Evolutionary conservation across 1,140 invertebrate genomes (phyloP).

Genomic region (Drosophila persimilis): DNA sequence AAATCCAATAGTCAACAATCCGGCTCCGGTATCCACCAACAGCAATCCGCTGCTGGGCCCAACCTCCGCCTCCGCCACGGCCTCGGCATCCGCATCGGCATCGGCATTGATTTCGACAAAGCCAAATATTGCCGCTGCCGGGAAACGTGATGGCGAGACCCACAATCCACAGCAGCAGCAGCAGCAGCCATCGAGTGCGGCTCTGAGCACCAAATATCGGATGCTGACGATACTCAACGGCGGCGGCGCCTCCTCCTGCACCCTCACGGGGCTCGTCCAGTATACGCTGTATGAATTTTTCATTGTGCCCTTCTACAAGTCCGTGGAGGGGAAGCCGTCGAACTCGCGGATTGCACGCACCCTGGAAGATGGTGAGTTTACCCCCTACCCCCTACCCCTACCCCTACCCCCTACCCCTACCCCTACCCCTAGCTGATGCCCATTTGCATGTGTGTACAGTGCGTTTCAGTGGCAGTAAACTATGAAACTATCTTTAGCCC

Average conservation of each 20-base stretch:
- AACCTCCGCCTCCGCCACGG: slow-evolving; percentile 11
- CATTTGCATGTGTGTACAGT: slow-evolving; percentile 52
- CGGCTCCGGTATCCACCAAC: slow-evolving; percentile 47
- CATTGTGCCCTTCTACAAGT: slow-evolving; percentile 90
- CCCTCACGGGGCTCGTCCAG: slow-evolving; percentile 87
- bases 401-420: neutral
- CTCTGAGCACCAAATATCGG: slow-evolving; percentile 84
- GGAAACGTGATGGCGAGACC: slow-evolving; percentile 74
- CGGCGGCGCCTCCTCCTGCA: slow-evolving; percentile 87
- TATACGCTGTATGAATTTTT: slow-evolving; percentile 91
- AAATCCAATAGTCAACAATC: slow-evolving; percentile 64
- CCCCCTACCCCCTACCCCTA: neutral
- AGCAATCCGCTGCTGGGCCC: slow-evolving; percentile 66
- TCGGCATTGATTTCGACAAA: slow-evolving; percentile 82
- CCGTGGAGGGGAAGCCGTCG: slow-evolving; percentile 90
- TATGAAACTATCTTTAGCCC: too few relatives aligned
- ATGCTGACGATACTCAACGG: slow-evolving; percentile 87
- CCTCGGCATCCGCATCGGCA: slow-evolving; percentile 61
- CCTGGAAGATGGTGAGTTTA: slow-evolving; percentile 88
- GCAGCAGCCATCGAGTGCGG: slow-evolving; percentile 19
- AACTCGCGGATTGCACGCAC: slow-evolving; percentile 89
- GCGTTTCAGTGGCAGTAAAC: neutral
- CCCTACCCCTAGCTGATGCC: slow-evolving; percentile 1
- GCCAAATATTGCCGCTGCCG: slow-evolving; percentile 81
- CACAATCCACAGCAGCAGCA: slow-evolving; percentile 18